Conservation (phyloP, 2,888 invertebrate genomes). For the Stenurella melanura region DNA sequence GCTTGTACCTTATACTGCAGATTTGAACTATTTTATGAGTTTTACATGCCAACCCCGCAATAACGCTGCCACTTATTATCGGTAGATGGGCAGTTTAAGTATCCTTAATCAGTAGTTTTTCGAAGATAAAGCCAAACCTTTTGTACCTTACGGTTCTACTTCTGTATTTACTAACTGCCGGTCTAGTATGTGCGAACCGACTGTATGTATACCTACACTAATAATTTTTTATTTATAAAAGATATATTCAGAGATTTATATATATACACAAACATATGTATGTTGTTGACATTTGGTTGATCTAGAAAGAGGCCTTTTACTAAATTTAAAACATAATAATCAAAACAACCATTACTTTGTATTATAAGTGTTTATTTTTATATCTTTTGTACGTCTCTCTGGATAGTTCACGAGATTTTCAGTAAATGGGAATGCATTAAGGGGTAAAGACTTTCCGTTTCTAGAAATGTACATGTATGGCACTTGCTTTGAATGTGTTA, state of each 20-base stretch:
- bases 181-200: background rate
- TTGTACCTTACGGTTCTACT: too few species aligned
- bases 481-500: constrained; percentile 60
- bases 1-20: too few species aligned
- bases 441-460: constrained; percentile 19
- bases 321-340: constrained; percentile 40
- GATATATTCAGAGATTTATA: constrained; percentile 8
- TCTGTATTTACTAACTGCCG: too few species aligned
- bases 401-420: constrained; percentile 1
- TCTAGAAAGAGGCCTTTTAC: constrained; percentile 54
- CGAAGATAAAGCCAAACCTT: too few species aligned
- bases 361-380: constrained; percentile 39
- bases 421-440: constrained; percentile 21
- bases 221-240: background rate
- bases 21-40: too few species aligned
- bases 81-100: too few species aligned
- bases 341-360: constrained; percentile 37
- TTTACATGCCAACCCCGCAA: too few species aligned
- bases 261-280: background rate
- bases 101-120: too few species aligned
- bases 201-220: background rate
- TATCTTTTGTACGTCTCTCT: constrained; percentile 24
- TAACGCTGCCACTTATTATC: too few species aligned
- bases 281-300: constrained; percentile 27
- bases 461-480: constrained; percentile 54